These are phyloP conservation scores for Halcyon smyrnensis DNA, from an alignment of 2,797 vertebrate genomes.

Conservation along the genomic window DNA sequence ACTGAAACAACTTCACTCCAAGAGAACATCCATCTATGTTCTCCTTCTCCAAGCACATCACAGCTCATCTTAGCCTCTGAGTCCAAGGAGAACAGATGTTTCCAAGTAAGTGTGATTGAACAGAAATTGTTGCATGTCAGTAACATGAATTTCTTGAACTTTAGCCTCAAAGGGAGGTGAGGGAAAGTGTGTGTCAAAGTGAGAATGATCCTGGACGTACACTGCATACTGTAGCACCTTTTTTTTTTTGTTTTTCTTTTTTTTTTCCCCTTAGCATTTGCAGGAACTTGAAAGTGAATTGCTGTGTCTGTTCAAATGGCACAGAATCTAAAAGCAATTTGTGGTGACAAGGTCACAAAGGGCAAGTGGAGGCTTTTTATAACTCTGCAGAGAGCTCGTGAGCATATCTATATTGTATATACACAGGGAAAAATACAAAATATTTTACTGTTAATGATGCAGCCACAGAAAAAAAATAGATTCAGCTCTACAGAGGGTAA, in stretches of 20 bases:
- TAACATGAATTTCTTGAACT: neutral
- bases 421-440: slow-evolving; percentile 9
- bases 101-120: neutral
- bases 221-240: neutral
- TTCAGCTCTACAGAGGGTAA: neutral
- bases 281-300: slow-evolving; percentile 35
- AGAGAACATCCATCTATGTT: neutral
- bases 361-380: slow-evolving; percentile 39
- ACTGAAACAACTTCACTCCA: neutral
- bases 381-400: neutral
- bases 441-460: slow-evolving; percentile 24
- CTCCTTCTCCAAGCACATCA: neutral
- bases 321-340: slow-evolving; percentile 61
- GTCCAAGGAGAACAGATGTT: neutral
- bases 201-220: neutral
- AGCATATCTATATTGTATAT: neutral
- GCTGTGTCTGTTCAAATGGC: slow-evolving; percentile 48
- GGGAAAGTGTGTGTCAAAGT: neutral
- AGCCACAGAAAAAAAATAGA: neutral
- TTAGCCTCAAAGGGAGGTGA: neutral
- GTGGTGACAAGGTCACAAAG: slow-evolving; percentile 52
- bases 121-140: neutral
- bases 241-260: fast-evolving
- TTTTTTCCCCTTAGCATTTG: neutral
- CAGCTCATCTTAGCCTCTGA: neutral